phyloP scores from a whole-genome alignment of 2,888 invertebrate genomes.

The Biston betularia region DNA sequence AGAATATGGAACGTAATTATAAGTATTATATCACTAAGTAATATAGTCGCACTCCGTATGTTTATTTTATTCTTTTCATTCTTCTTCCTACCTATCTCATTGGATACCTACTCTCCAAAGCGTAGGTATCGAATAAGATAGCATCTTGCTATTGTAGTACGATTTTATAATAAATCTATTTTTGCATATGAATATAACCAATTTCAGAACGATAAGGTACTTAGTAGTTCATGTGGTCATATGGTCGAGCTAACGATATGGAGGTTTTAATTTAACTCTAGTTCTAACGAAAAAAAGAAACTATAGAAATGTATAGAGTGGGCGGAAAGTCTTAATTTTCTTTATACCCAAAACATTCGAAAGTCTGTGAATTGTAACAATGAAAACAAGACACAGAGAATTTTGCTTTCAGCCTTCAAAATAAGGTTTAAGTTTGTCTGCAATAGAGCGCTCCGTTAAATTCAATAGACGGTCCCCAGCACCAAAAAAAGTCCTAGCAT shows the following conservation, averaged over 20 bases:
- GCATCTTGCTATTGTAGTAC: too few relatives aligned
- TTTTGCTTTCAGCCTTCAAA: conserved; percentile 10
- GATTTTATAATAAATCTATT: too few relatives aligned
- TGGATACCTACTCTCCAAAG: too few relatives aligned
- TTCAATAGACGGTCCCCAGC: conserved; percentile 34
- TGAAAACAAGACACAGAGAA: conserved; percentile 11
- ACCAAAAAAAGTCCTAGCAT: conserved; percentile 36
- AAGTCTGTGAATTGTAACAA: conserved; percentile 28
- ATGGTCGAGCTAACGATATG: neutral
- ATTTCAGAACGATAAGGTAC: too few relatives aligned
- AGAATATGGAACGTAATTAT: conserved; percentile 1
- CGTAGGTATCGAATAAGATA: too few relatives aligned
- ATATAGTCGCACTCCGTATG: too few relatives aligned
- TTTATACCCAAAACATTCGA: conserved; percentile 31
- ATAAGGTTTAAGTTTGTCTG: conserved; percentile 26
- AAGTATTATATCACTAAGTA: neutral
- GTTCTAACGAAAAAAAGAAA: conserved; percentile 9
- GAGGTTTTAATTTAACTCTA: neutral
- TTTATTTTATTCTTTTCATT: too few relatives aligned
- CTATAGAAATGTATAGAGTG: conserved; percentile 29
- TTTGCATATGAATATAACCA: too few relatives aligned
- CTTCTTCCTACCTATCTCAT: too few relatives aligned
- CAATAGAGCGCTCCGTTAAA: conserved; percentile 25
- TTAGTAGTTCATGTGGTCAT: too few relatives aligned
- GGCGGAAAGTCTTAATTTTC: conserved; percentile 36